phyloP scores from a whole-genome alignment of 2,797 vertebrate species.

The Falco novaeseelandiae region DNA sequence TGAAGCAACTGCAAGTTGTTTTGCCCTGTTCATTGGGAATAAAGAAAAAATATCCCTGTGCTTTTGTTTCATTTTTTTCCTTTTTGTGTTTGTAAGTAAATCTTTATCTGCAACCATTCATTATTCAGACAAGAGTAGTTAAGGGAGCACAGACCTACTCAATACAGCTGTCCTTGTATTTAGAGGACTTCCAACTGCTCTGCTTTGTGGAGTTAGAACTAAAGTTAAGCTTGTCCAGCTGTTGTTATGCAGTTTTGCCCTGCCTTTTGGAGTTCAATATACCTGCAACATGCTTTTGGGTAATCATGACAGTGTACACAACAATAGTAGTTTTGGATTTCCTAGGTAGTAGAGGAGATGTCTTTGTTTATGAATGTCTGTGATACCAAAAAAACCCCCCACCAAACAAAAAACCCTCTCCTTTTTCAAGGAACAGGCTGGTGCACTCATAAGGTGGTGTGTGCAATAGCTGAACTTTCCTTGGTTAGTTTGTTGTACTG shows the following conservation, averaged over 20 bases:
- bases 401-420: too few relatives aligned
- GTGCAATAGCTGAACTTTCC: neutral
- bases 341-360: neutral
- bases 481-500: neutral
- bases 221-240: neutral
- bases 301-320: neutral
- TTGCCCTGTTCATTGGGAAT: neutral
- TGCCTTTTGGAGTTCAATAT: neutral
- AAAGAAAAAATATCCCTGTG: neutral
- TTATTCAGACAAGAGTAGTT: neutral
- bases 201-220: neutral
- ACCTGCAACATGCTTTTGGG: neutral
- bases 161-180: neutral
- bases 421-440: neutral
- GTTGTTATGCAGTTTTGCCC: neutral
- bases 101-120: neutral
- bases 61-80: neutral
- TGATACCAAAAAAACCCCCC: neutral
- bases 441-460: neutral
- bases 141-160: neutral
- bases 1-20: neutral
- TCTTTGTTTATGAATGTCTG: neutral
- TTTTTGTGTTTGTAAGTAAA: neutral
- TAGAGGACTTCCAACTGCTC: neutral
- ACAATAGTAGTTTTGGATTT: neutral